Base-by-base conservation (phyloP, 2,888 invertebrate species). In the Trachelus stipa region DNA sequence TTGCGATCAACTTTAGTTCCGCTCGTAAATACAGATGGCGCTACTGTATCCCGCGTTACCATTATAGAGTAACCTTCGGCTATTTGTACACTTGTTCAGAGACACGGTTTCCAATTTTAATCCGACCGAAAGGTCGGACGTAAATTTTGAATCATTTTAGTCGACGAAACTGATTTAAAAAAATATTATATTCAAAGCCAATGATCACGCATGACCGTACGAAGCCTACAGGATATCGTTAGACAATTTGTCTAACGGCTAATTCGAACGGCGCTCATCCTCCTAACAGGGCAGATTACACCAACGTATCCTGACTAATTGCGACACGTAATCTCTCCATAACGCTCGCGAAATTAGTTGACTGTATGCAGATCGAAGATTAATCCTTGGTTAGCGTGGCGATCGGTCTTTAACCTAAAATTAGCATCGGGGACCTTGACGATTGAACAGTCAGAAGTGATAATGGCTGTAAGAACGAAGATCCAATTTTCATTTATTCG, bases 271-370 rank as follows among this genome's bases (percentile, higher is more conserved):
- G 76, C 82, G 77, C 79, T 84, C 74, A 78, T 83, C 81, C 79
- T 73, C 73, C 76, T 81, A 85, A 86, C 87, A 84, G 80, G 85
- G 78, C 77, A 82, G 83, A 88, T 85, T 85, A 83, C 82, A 81
- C 77, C 82, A 80, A 79, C 76, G 75, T 69, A 76, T 76, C 74
- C 56, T 68, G 76, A 37, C 83, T 85, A 86, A 86, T 86, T 84
- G 85, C 81, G 77, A 75, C 77, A 74, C 77, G 77, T 83, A 84
- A 83, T 85, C 83, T 84, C 83, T 81, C 78, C 71, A 69, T 33
- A 73, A 81, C 73, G 71, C 33, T 69, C 75, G 56, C 75, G 34
- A 79, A 84, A 85, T 86, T 83, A 79, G 77, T 56, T 77, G 83
- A 84, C 83, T 82, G 79, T 81, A 82, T 79, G 80, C 74, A 76